These are phyloP conservation scores for Gallinago nigripennis DNA, from an alignment of 2,797 vertebrate genomes.

Conservation along the genomic window DNA sequence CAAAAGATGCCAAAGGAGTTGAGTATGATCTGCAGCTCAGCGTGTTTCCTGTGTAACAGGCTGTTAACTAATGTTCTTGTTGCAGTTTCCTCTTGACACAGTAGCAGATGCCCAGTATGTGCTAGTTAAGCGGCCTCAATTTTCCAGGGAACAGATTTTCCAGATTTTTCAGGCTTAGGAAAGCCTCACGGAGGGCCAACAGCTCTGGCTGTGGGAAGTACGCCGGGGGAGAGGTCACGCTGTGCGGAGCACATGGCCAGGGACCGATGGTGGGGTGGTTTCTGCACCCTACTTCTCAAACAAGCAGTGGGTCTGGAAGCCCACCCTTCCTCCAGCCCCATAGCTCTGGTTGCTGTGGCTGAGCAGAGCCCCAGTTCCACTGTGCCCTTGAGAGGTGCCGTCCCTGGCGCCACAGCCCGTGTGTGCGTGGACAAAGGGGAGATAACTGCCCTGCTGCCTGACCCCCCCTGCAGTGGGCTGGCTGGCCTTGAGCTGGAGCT, in stretches of 20 bases:
- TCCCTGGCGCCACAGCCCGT: rapidly evolving
- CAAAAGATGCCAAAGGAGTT: neutral
- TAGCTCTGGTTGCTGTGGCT: neutral
- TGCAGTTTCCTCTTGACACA: neutral
- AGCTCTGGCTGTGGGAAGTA: neutral
- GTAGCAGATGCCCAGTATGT: neutral
- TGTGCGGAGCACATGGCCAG: neutral
- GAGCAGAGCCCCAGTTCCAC: neutral
- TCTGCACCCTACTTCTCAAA: neutral
- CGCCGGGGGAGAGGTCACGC: rapidly evolving
- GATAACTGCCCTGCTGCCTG: neutral
- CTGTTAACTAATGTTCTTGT: neutral
- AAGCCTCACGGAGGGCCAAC: neutral
- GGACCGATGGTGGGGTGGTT: neutral
- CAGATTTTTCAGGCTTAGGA: neutral
- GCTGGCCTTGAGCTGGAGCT: neutral
- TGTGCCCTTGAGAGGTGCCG: neutral
- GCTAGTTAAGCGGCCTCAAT: neutral
- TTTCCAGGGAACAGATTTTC: neutral
- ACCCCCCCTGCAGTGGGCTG: neutral
- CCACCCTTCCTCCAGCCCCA: neutral
- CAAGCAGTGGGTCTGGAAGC: neutral
- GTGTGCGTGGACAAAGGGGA: neutral
- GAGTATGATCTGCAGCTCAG: neutral
- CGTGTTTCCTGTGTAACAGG: neutral